Evolutionary conservation across 2,113 vertebrate species (phyloP), one percentile per base, ranked within the genome.

Genomic region (Chrysemys picta): DNA sequence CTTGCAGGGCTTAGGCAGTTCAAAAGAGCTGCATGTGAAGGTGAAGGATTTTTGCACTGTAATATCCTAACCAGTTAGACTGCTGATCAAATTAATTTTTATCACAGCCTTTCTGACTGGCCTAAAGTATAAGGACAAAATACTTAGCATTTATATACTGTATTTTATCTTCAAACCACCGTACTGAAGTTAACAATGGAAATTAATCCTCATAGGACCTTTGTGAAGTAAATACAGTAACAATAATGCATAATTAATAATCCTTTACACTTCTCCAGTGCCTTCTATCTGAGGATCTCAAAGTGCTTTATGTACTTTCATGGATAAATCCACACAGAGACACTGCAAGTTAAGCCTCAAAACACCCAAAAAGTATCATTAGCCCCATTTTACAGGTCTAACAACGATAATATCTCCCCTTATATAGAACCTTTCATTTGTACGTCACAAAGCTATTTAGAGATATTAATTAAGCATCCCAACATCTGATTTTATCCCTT

Each of bases 1-100:
- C 88, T 88, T 93, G 16, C 29, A 75, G 69, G 84, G 49, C 57
- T 62, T 78, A 19, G 0, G 2, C 56, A 91, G n/a, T 75, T 84
- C 89, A 76, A 89, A 95, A 90, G 65, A 87, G 6, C 2, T 35
- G 42, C 80, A 78, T 78, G 49, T 84, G 50, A 90, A 17, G 56
- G 57, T 29, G 90, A 42, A 87, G 80, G 86, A 1, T 6, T 92
- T 72, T 91, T 94, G 80, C 25, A 57, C 50, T 89, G 35, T 53
- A 80, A 42, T 54, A 91, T 75, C 35, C 22, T 91, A 29, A 49
- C 80, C 89, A 21, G 31, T 84, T 91, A 91, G 42, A 12, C 27
- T 29, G 59, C 31, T 91, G 65, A 82, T 76, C 82, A 95, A 93
- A 89, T 56, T 90, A 78, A 17, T 69, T 95, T 93, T 93, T 78